Conservation (phyloP, 2,888 invertebrate genomes). For the Pyrocoelia pectoralis region DNA sequence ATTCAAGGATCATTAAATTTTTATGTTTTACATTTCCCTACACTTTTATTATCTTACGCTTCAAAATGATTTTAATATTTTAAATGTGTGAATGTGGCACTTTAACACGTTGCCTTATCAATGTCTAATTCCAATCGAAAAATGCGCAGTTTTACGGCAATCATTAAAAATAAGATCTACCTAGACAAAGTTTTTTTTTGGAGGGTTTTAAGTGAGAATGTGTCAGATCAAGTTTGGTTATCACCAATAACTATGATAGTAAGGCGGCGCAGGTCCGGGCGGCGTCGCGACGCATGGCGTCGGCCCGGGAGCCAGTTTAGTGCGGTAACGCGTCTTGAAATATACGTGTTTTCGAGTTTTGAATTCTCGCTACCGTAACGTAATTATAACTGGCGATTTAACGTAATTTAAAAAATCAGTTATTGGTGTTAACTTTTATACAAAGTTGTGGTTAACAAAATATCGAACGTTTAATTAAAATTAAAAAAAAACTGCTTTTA, state of each 20-base stretch:
- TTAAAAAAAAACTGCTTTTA: too few species aligned
- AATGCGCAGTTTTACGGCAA: neutral
- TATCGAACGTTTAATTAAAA: too few species aligned
- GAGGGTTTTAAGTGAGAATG: constrained; percentile 17
- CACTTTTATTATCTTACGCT: constrained; percentile 12
- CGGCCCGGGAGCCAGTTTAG: constrained; percentile 66
- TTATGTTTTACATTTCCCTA: constrained; percentile 13
- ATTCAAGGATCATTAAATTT: constrained; percentile 17
- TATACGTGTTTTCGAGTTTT: constrained; percentile 28
- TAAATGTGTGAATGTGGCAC: neutral
- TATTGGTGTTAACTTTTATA: neutral
- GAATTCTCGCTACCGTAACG: constrained; percentile 15
- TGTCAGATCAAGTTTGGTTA: constrained; percentile 26
- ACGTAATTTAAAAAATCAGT: neutral
- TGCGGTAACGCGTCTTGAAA: constrained; percentile 48
- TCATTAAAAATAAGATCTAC: neutral
- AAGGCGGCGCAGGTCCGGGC: constrained; percentile 60
- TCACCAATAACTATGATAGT: constrained; percentile 27
- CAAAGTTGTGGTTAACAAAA: neutral
- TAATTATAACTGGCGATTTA: neutral
- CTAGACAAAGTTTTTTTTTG: neutral
- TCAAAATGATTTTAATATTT: neutral
- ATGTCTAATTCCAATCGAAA: neutral
- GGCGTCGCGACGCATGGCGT: constrained; percentile 64
- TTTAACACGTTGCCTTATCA: neutral